Conservation (phyloP, 2,888 invertebrate species). For the Sabellastarte sp. region DNA sequence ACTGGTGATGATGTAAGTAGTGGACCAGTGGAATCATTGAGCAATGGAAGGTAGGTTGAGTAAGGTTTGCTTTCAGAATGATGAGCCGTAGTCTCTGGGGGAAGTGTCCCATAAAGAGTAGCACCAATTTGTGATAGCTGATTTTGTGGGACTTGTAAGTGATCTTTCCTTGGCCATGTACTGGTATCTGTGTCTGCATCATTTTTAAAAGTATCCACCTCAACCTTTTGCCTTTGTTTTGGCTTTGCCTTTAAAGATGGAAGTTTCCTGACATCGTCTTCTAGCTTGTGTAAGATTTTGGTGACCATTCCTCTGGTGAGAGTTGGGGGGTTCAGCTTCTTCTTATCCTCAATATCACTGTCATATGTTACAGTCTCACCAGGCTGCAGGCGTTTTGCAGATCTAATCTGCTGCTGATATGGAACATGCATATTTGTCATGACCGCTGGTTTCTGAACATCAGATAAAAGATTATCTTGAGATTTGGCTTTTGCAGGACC, state of each 20-base stretch:
- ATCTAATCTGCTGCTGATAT: no score
- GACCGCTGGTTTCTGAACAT: neutral
- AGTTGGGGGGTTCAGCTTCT: neutral
- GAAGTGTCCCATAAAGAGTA: neutral
- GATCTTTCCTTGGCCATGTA: no score
- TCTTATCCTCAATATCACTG: neutral
- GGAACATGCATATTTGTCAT: no score
- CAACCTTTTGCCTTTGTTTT: no score
- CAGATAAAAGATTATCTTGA: neutral
- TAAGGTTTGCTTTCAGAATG: neutral
- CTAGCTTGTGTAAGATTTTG: neutral
- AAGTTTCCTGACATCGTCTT: neutral
- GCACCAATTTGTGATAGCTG: neutral
- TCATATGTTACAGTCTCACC: neutral
- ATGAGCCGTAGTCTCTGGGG: neutral
- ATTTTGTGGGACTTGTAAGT: no score
- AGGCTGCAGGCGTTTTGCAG: no score
- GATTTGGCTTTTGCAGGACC: neutral
- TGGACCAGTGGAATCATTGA: neutral
- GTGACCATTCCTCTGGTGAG: neutral
- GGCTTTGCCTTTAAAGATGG: no score
- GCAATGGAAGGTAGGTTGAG: neutral
- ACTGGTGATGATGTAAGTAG: neutral
- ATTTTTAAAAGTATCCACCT: no score
- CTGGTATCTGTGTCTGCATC: neutral